Evolutionary conservation across 1,140 invertebrate species (phyloP).

Genomic region (Eumaeus atala): DNA sequence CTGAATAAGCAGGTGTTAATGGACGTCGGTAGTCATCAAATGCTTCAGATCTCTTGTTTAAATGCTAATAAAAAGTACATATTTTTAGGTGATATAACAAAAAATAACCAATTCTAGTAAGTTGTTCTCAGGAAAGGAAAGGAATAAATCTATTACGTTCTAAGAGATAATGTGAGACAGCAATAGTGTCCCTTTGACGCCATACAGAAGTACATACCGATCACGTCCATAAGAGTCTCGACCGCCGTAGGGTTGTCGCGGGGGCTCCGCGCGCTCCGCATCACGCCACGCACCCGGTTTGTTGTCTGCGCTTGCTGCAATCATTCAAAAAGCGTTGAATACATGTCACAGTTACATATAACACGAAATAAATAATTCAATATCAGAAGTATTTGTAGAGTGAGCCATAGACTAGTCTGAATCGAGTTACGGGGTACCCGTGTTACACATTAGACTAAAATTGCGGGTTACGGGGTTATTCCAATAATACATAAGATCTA

Average conservation of each 20-base stretch:
- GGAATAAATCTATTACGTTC: too few relatives aligned
- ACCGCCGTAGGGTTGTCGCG: slow-evolving; percentile 60
- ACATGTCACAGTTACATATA: background rate
- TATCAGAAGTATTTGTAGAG: slow-evolving; percentile 40
- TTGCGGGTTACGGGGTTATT: slow-evolving; percentile 53
- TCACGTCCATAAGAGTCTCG: slow-evolving; percentile 62
- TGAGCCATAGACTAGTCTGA: slow-evolving; percentile 72
- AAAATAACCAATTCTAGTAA: too few relatives aligned
- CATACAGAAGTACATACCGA: slow-evolving; percentile 18
- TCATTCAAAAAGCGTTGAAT: slow-evolving; percentile 3
- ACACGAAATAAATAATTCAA: background rate
- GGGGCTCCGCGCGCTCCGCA: slow-evolving; percentile 53
- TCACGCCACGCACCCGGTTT: slow-evolving; percentile 75
- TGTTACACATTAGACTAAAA: slow-evolving; percentile 70
- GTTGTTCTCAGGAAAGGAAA: too few relatives aligned
- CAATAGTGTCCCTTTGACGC: too few relatives aligned
- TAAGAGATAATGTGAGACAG: too few relatives aligned
- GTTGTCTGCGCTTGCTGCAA: slow-evolving; percentile 67
- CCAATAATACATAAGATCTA: slow-evolving; percentile 34
- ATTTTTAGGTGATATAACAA: too few relatives aligned
- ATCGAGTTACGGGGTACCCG: slow-evolving; percentile 66
- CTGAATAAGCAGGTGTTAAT: too few relatives aligned
- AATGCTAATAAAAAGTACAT: too few relatives aligned
- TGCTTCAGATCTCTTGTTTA: too few relatives aligned
- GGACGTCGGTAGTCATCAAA: too few relatives aligned